phyloP scores from a whole-genome alignment of 2,888 invertebrate genomes.

The Nomada goodeniana region DNA sequence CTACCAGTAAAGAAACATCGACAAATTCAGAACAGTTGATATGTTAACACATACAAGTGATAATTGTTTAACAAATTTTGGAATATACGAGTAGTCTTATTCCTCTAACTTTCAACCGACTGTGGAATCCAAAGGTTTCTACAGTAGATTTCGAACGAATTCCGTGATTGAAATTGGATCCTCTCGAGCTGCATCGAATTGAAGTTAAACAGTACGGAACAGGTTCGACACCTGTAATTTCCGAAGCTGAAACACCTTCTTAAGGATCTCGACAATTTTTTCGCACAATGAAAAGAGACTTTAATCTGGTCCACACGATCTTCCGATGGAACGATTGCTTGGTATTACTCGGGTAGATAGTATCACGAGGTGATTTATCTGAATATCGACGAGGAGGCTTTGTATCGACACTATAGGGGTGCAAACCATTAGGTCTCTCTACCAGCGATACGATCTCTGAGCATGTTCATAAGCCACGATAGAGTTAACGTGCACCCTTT shows the following conservation, averaged over 20 bases:
- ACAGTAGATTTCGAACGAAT: too few species aligned
- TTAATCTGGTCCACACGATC: slow-evolving; percentile 39
- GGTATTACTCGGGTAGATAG: slow-evolving; percentile 64
- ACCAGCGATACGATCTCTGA: slow-evolving; percentile 70
- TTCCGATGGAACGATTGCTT: slow-evolving; percentile 54
- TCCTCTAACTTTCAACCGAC: too few species aligned
- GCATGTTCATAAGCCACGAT: slow-evolving; percentile 70
- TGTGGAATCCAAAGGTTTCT: too few species aligned
- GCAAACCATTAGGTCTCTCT: slow-evolving; percentile 65
- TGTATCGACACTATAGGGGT: slow-evolving; percentile 52
- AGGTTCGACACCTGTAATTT: not conserved
- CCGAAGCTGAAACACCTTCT: not conserved
- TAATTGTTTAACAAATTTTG: too few species aligned
- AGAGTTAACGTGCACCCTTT: slow-evolving; percentile 51
- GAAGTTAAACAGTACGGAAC: not conserved
- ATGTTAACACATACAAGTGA: too few species aligned
- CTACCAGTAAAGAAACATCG: not conserved
- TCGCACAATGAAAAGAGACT: not conserved
- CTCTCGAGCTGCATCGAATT: too few species aligned
- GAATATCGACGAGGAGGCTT: slow-evolving; percentile 67
- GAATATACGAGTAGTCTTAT: too few species aligned
- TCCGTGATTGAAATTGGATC: too few species aligned
- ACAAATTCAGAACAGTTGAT: not conserved
- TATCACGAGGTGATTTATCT: slow-evolving; percentile 62
- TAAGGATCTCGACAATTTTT: not conserved